Percentiles rank a stretch among this genome's conserved stretches.
phyloP scores from a whole-genome alignment of 2,888 invertebrate genomes.

The Micropterix aruncella region DNA sequence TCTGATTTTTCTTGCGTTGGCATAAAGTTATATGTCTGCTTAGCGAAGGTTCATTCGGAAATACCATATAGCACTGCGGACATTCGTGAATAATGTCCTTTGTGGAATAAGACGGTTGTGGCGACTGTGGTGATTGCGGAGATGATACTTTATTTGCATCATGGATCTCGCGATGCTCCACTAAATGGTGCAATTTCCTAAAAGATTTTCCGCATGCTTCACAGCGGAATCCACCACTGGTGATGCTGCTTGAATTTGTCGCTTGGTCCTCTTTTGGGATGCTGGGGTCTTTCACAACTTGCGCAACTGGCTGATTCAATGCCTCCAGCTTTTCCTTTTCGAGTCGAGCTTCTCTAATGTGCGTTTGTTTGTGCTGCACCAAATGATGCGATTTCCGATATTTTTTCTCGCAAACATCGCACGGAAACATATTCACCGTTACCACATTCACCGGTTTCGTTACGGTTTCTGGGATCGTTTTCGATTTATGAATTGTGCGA shows the following conservation, averaged over 20 bases:
- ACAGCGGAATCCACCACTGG: constrained; percentile 29
- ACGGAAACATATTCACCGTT: constrained; percentile 21
- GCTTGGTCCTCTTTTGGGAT: neutral
- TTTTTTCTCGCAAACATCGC: constrained; percentile 33
- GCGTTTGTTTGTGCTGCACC: constrained; percentile 32
- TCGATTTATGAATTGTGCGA: constrained; percentile 22
- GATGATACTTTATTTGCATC: constrained; percentile 19
- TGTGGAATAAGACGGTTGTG: constrained; percentile 27
- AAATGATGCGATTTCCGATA: constrained; percentile 35
- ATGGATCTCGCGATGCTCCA: constrained; percentile 35
- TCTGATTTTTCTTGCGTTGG: constrained; percentile 25
- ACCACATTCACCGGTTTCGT: constrained; percentile 13
- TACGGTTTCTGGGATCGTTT: constrained; percentile 8
- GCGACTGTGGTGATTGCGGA: constrained; percentile 16
- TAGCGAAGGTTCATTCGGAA: constrained; percentile 35
- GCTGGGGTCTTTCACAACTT: neutral
- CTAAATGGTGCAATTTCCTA: constrained; percentile 34
- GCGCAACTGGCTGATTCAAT: neutral
- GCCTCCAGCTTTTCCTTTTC: constrained; percentile 16
- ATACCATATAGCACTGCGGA: constrained; percentile 37
- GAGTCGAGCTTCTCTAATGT: constrained; percentile 25
- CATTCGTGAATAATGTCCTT: constrained; percentile 38
- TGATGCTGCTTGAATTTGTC: constrained; percentile 16
- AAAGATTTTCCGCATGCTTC: constrained; percentile 38
- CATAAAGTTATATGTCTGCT: constrained; percentile 30